These are phyloP conservation scores for Hydrophis major DNA, from an alignment of 2,797 vertebrate genomes.

Conservation along the genomic window DNA sequence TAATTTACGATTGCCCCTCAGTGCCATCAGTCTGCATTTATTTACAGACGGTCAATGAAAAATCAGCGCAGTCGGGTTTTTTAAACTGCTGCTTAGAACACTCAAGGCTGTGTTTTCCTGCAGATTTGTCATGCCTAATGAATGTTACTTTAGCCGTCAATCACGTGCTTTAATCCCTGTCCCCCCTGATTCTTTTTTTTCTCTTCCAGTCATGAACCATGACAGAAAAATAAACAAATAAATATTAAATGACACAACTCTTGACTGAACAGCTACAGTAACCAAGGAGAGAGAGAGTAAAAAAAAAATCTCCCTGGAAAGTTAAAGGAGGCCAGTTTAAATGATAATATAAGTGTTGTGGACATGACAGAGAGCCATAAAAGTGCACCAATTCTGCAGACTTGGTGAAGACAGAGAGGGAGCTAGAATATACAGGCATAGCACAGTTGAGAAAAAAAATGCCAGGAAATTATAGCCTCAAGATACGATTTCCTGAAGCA, in stretches of 20 bases:
- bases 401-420: conserved; percentile 58
- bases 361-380: conserved; percentile 71
- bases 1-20: conserved; percentile 76
- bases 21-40: conserved; percentile 76
- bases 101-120: conserved; percentile 82
- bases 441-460: conserved; percentile 77
- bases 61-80: conserved; percentile 68
- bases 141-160: conserved; percentile 80
- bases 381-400: conserved; percentile 70
- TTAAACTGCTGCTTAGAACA: conserved; percentile 77
- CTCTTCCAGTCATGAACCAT: conserved; percentile 79
- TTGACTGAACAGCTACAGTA: conserved; percentile 79
- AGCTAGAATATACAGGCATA: conserved; percentile 38
- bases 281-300: conserved; percentile 28
- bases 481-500: conserved; percentile 87
- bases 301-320: conserved; percentile 71
- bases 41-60: conserved; percentile 80
- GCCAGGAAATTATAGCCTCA: conserved; percentile 80
- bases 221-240: conserved; percentile 92
- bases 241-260: conserved; percentile 84
- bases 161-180: conserved; percentile 80
- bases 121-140: conserved; percentile 86
- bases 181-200: conserved; percentile 76
- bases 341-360: conserved; percentile 86
- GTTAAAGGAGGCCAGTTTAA: conserved; percentile 80